Evolutionary conservation across 2,797 vertebrate genomes (phyloP).

Genomic region (Acanthiza pusilla): DNA sequence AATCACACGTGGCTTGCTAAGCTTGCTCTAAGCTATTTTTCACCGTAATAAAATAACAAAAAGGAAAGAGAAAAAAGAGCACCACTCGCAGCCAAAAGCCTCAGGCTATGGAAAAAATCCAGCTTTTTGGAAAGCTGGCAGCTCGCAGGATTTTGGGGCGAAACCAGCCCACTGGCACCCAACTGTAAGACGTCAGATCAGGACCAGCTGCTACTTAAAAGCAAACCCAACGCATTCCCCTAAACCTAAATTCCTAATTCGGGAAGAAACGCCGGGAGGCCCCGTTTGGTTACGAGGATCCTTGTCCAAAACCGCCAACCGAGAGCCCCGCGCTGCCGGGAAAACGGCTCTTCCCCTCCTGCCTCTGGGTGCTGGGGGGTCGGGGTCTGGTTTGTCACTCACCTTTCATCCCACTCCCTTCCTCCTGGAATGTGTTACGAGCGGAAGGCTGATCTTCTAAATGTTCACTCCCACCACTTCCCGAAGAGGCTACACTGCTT

Average conservation of each 20-base stretch:
- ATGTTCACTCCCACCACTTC: slow-evolving; percentile 98
- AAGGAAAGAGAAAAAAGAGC: neutral
- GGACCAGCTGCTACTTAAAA: neutral
- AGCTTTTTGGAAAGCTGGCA: neutral
- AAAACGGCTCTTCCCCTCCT: neutral
- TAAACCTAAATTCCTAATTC: neutral
- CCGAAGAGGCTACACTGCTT: slow-evolving; percentile 98
- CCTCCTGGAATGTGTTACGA: slow-evolving; percentile 95
- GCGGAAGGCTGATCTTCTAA: slow-evolving; percentile 91
- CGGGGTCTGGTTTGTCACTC: slow-evolving; percentile 70
- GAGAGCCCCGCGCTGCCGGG: neutral
- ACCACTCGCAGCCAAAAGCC: neutral
- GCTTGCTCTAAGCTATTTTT: neutral
- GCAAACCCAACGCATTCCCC: neutral
- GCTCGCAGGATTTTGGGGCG: neutral
- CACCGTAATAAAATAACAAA: neutral
- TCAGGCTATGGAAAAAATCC: neutral
- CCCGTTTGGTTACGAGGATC: neutral
- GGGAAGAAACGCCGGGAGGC: neutral
- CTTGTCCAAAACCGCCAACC: neutral
- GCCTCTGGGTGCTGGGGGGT: neutral
- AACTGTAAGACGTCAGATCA: neutral
- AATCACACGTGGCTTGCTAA: neutral
- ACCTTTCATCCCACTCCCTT: slow-evolving; percentile 99
- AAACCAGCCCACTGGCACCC: neutral